These are phyloP conservation scores for Meles meles DNA, from an alignment of 2,113 vertebrate genomes.

Conservation along the genomic window DNA sequence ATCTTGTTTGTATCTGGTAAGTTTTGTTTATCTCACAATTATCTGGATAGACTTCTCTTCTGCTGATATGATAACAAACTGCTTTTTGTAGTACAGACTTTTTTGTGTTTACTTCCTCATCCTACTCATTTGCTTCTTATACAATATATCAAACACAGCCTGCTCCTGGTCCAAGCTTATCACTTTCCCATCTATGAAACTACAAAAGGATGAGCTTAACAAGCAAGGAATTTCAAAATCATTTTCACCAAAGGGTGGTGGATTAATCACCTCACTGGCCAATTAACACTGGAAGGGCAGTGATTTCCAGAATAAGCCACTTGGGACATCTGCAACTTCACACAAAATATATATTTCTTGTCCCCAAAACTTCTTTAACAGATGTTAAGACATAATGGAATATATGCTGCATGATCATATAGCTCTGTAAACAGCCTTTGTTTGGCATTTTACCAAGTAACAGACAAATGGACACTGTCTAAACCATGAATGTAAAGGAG, in stretches of 20 bases:
- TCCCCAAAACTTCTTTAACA: background rate
- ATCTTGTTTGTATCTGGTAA: background rate
- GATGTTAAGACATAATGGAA: background rate
- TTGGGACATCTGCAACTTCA: background rate
- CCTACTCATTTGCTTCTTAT: background rate
- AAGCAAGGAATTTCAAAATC: background rate
- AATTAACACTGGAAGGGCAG: background rate
- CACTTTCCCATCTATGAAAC: background rate
- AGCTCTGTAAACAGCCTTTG: background rate
- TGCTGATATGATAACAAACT: background rate
- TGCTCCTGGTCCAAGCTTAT: background rate
- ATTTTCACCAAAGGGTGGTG: background rate
- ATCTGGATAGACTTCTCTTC: background rate
- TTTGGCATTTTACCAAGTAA: background rate
- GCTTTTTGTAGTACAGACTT: background rate
- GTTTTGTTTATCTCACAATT: background rate
- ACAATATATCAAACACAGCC: background rate
- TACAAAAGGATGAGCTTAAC: background rate
- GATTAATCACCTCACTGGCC: background rate
- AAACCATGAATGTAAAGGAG: background rate
- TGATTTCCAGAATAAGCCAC: background rate
- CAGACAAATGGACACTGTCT: background rate
- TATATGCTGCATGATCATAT: background rate
- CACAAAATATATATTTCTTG: background rate
- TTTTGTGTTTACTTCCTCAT: background rate